These are phyloP conservation scores for Tympanoctomys barrerae DNA, from an alignment of 2,797 vertebrate species.

Conservation along the genomic window DNA sequence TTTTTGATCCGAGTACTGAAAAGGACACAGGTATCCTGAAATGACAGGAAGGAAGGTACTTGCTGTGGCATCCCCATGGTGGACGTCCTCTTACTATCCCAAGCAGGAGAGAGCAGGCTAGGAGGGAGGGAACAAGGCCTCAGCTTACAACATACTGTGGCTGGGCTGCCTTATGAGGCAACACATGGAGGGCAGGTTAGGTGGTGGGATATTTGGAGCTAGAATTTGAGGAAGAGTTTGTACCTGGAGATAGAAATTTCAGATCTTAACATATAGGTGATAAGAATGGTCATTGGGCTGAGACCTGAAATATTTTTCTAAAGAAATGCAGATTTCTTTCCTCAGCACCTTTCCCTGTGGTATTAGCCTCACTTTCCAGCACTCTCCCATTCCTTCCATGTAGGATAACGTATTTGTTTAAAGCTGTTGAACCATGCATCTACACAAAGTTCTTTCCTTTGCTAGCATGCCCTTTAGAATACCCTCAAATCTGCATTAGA, in stretches of 20 bases:
- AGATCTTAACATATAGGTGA: background rate
- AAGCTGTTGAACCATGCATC: no score
- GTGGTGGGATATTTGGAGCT: background rate
- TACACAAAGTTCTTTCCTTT: background rate
- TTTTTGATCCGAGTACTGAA: background rate
- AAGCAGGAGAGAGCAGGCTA: no score
- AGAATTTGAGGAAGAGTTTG: background rate
- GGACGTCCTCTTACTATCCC: background rate
- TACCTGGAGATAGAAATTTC: background rate
- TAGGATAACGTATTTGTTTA: accelerated
- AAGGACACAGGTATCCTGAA: background rate
- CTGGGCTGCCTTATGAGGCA: background rate
- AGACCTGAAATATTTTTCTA: background rate
- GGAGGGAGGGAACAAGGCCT: background rate
- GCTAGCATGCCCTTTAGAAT: background rate
- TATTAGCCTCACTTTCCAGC: background rate
- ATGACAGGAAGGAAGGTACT: no score
- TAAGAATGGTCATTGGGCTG: background rate
- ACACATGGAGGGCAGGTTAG: background rate
- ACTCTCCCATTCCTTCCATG: background rate
- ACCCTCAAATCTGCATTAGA: accelerated
- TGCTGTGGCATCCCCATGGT: background rate
- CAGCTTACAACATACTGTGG: background rate
- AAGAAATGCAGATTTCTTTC: background rate
- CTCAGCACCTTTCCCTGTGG: background rate